Conservation (phyloP, 2,797 vertebrate species). For the Amblyraja radiata region DNA sequence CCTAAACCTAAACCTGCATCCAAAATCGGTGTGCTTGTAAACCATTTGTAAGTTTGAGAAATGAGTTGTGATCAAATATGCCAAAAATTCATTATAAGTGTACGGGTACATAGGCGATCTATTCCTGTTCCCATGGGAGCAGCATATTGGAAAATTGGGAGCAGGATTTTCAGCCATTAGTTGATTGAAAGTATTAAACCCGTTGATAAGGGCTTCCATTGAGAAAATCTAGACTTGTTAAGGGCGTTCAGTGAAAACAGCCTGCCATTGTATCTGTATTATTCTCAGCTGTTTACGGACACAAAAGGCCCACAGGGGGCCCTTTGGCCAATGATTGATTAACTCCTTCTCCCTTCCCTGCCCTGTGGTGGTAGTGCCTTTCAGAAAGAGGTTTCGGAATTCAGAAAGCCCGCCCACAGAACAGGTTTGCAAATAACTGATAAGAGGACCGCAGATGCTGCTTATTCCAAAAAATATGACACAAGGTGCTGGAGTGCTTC, state of each 20-base stretch:
- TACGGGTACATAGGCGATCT: neutral
- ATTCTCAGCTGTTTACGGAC: neutral
- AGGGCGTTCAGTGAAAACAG: neutral
- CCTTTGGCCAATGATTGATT: neutral
- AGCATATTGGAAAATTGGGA: neutral
- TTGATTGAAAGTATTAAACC: neutral
- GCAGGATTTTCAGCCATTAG: neutral
- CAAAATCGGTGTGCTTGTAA: too few species aligned
- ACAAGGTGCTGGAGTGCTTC: too few species aligned
- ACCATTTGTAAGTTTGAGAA: too few species aligned
- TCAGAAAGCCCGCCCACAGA: neutral
- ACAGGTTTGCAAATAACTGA: neutral
- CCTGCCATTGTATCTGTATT: neutral
- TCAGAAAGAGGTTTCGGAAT: neutral
- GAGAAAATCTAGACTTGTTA: neutral
- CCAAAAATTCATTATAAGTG: neutral
- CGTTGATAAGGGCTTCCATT: too few species aligned
- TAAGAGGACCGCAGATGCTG: too few species aligned
- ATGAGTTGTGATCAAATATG: neutral
- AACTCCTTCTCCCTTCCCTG: neutral
- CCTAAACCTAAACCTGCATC: too few species aligned
- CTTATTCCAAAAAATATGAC: too few species aligned
- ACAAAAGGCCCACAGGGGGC: neutral
- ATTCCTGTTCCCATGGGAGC: neutral
- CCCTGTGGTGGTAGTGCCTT: neutral